These are phyloP conservation scores for Dasysyrphus albostriatus DNA, from an alignment of 2,888 invertebrate species.

Conservation along the genomic window DNA sequence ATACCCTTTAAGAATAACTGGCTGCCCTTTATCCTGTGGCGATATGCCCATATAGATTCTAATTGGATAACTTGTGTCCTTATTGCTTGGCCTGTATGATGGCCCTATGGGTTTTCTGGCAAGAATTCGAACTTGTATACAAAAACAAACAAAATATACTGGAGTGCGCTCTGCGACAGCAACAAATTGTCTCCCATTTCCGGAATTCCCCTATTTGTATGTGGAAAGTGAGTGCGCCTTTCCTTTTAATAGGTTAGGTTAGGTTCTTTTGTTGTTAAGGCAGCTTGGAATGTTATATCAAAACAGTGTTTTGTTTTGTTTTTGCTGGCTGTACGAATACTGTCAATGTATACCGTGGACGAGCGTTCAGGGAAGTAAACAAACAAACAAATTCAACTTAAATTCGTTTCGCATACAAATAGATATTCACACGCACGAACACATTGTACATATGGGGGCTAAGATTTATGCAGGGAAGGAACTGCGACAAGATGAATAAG, in stretches of 20 bases:
- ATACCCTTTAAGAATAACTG: background rate
- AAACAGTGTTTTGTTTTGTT: slow-evolving; percentile 25
- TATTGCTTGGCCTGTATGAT: slow-evolving; percentile 57
- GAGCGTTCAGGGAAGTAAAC: slow-evolving; percentile 28
- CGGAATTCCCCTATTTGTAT: slow-evolving; percentile 37
- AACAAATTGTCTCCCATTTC: slow-evolving; percentile 74
- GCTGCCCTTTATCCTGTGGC: slow-evolving; percentile 46
- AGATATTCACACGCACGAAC: slow-evolving; percentile 24
- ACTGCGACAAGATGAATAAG: background rate
- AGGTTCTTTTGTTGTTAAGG: background rate
- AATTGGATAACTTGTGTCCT: slow-evolving; percentile 75
- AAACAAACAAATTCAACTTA: slow-evolving; percentile 71
- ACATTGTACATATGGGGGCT: slow-evolving; percentile 21
- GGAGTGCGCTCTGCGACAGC: slow-evolving; percentile 64
- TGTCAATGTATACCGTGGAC: slow-evolving; percentile 42
- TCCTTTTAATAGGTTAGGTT: slow-evolving; percentile 11
- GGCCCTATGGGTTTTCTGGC: slow-evolving; percentile 60
- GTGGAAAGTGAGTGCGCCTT: slow-evolving; percentile 26
- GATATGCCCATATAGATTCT: slow-evolving; percentile 61
- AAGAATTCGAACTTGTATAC: slow-evolving; percentile 63
- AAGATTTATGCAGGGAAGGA: slow-evolving; percentile 19
- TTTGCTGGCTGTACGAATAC: slow-evolving; percentile 13
- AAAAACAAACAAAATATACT: slow-evolving; percentile 40
- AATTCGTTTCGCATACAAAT: slow-evolving; percentile 56
- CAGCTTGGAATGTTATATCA: background rate